These are phyloP conservation scores for Drosophila ercepeae DNA, from an alignment of 1,140 invertebrate species.

Conservation along the genomic window DNA sequence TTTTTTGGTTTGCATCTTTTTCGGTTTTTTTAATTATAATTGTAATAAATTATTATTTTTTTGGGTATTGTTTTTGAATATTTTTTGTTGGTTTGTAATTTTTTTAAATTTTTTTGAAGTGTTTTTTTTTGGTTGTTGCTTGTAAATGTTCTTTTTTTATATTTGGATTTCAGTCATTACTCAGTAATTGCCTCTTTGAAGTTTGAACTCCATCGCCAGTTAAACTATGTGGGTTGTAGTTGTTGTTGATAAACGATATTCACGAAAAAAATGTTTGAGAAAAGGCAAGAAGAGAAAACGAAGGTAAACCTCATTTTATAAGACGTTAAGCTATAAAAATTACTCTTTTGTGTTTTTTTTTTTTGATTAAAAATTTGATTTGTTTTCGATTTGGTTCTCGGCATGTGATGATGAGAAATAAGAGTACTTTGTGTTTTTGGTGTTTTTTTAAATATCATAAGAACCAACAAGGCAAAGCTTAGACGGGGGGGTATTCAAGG, in stretches of 20 bases:
- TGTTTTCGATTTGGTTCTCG: constrained; percentile 10
- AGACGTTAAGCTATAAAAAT: constrained; percentile 67
- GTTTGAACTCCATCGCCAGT: constrained; percentile 97
- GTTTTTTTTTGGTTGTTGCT: constrained; percentile 8
- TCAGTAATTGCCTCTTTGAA: constrained; percentile 96
- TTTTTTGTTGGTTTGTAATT: constrained; percentile 44
- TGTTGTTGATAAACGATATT: constrained; percentile 77
- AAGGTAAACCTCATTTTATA: constrained; percentile 79
- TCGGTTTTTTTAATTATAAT: constrained; percentile 41
- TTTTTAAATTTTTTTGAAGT: constrained; percentile 1
- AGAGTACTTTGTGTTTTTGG: constrained; percentile 3
- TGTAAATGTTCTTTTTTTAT: constrained; percentile 41
- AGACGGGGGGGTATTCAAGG: constrained; percentile 2
- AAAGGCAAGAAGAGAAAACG: constrained; percentile 80
- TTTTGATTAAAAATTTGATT: constrained; percentile 7
- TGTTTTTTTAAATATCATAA: constrained; percentile 6
- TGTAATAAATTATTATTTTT: constrained; percentile 28
- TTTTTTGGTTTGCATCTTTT: constrained; percentile 17
- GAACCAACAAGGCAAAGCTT: constrained; percentile 41
- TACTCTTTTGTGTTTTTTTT: constrained; percentile 33
- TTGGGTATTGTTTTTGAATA: constrained; percentile 22
- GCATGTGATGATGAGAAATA: constrained; percentile 20
- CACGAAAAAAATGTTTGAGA: constrained; percentile 76
- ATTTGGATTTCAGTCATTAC: constrained; percentile 85
- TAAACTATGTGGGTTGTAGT: constrained; percentile 88